Evolutionary conservation across 2,797 vertebrate species (phyloP).

Genomic region (Tympanoctomys barrerae): DNA sequence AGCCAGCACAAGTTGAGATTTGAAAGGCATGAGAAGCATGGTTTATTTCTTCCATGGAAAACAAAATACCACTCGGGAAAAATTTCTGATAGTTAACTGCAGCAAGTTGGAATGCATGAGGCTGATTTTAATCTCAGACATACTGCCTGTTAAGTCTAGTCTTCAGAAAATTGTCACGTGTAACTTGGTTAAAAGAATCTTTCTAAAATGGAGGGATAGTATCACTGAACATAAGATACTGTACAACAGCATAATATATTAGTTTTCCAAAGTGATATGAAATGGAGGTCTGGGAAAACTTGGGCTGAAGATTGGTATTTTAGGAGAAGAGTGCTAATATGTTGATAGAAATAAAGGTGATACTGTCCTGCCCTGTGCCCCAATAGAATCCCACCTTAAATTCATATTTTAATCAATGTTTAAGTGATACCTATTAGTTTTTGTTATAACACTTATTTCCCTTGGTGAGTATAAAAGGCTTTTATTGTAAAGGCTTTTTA

Average conservation of each 20-base stretch:
- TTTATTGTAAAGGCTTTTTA: slow-evolving; percentile 33
- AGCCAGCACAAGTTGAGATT: background rate
- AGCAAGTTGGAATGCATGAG: background rate
- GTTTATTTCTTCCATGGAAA: slow-evolving; percentile 42
- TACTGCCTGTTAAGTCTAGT: background rate
- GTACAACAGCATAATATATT: background rate
- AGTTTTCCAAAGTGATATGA: slow-evolving; percentile 27
- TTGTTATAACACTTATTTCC: slow-evolving; percentile 14
- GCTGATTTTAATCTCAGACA: slow-evolving; percentile 37
- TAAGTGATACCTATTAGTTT: slow-evolving; percentile 27
- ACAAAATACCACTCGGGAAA: background rate
- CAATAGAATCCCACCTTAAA: background rate
- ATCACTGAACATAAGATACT: background rate
- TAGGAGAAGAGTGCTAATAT: background rate
- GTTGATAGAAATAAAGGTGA: background rate
- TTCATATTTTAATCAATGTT: background rate
- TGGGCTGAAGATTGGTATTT: background rate
- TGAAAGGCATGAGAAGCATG: background rate
- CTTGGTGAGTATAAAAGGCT: slow-evolving; percentile 13
- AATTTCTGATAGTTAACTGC: background rate
- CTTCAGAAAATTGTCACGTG: slow-evolving; percentile 39
- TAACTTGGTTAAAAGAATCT: slow-evolving; percentile 14
- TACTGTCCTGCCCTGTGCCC: background rate
- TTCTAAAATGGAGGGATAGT: background rate
- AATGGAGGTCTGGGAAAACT: background rate